Conservation (phyloP, 1,140 invertebrate genomes). For the Solenopsis invicta region DNA sequence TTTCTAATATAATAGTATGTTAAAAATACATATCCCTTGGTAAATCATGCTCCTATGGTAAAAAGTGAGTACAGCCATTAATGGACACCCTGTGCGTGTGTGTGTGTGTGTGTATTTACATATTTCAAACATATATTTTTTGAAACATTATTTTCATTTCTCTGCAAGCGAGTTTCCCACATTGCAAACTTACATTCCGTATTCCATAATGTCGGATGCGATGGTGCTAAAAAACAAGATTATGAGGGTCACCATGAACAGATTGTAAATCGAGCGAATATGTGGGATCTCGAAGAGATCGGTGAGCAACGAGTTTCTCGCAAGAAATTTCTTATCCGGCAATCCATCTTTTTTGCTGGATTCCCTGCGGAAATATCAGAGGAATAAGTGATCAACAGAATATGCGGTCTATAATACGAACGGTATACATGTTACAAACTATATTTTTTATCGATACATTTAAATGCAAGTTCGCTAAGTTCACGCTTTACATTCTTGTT, state of each 20-base stretch:
- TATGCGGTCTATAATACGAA: no score
- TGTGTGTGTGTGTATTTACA: no score
- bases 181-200: conserved; percentile 90
- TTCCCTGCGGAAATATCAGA: conserved; percentile 64
- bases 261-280: conserved; percentile 93
- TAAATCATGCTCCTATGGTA: no score
- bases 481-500: no score
- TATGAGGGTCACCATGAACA: conserved; percentile 93
- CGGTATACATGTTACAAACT: neutral
- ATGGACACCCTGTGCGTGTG: no score
- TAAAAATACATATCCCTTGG: no score
- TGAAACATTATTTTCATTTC: neutral
- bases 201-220: conserved; percentile 91
- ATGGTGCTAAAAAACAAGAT: conserved; percentile 92
- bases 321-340: conserved; percentile 90
- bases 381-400: neutral
- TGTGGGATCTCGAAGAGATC: conserved; percentile 93
- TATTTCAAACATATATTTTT: neutral
- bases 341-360: conserved; percentile 64
- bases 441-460: no score
- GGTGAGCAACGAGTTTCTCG: conserved; percentile 92
- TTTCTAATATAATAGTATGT: no score
- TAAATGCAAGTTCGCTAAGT: no score
- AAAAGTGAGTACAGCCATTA: no score
- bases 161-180: neutral